Evolutionary conservation across 2,113 vertebrate species (phyloP).

Genomic region (Gallinago undulata): DNA sequence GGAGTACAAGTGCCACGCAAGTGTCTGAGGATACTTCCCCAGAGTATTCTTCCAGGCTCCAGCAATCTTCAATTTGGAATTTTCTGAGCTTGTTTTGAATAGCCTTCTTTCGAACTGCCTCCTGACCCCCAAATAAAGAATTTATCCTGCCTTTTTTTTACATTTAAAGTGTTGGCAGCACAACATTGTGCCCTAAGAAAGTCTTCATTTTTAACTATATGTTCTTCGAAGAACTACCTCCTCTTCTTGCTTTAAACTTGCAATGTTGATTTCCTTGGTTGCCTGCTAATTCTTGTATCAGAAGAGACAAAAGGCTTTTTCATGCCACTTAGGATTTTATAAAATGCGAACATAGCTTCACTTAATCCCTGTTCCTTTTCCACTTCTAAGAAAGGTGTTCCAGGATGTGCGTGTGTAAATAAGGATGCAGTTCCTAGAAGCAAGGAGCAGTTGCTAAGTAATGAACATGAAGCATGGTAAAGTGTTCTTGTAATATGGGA

Average conservation of each 20-base stretch:
- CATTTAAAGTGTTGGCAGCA: neutral
- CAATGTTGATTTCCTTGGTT: neutral
- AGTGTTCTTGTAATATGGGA: neutral
- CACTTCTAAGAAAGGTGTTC: neutral
- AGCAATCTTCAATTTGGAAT: neutral
- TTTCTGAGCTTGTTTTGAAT: neutral
- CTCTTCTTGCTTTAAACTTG: neutral
- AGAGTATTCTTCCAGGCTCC: neutral
- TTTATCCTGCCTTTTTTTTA: neutral
- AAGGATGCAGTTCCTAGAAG: neutral
- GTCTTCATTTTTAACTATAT: neutral
- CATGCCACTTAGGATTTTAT: neutral
- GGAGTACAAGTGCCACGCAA: neutral
- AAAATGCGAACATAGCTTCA: neutral
- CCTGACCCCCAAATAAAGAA: neutral
- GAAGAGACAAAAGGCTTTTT: neutral
- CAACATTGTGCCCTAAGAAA: neutral
- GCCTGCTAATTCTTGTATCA: neutral
- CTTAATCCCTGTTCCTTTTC: neutral
- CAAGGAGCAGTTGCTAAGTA: conserved; percentile 28
- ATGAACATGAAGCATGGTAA: neutral
- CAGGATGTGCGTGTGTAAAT: neutral
- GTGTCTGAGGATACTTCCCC: neutral
- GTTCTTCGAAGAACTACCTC: neutral
- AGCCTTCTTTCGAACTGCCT: neutral